phyloP scores from a whole-genome alignment of 2,888 invertebrate species.

The Punctoribates punctum region DNA sequence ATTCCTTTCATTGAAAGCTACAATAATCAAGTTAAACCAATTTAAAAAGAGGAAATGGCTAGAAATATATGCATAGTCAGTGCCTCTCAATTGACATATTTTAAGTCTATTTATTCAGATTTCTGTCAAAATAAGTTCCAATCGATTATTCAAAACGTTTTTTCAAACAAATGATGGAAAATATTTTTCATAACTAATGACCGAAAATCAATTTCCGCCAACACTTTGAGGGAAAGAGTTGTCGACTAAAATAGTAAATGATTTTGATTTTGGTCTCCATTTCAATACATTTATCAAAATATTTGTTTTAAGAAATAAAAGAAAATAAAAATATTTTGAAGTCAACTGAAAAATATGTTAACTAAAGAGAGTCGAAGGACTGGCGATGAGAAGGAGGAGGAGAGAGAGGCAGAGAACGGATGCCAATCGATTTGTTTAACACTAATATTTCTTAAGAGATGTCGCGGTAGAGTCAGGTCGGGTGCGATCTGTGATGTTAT shows the following conservation, averaged over 20 bases:
- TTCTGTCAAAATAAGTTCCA: constrained; percentile 6
- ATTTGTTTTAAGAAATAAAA: constrained; percentile 9
- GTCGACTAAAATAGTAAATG: not conserved
- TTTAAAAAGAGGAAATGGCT: too few species aligned
- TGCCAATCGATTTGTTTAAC: not conserved
- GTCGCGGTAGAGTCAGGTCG: not conserved
- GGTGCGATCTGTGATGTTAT: not conserved
- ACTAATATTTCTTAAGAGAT: constrained; percentile 9
- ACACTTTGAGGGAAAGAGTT: too few species aligned
- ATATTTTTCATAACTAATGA: too few species aligned
- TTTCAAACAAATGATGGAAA: too few species aligned
- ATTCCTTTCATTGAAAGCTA: too few species aligned
- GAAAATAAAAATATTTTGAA: constrained; percentile 13
- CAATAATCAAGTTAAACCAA: too few species aligned
- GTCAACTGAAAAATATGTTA: not conserved
- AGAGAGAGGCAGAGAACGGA: not conserved
- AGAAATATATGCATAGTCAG: too few species aligned
- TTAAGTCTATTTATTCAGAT: constrained; percentile 9
- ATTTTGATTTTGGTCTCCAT: not conserved
- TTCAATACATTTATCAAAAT: constrained; percentile 22
- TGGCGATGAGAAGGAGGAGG: not conserved
- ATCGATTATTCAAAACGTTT: too few species aligned
- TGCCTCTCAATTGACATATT: not conserved
- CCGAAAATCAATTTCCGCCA: too few species aligned
- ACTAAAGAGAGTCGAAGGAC: not conserved